Conservation (phyloP, 1,140 invertebrate genomes). For the Panulirus ornatus region DNA sequence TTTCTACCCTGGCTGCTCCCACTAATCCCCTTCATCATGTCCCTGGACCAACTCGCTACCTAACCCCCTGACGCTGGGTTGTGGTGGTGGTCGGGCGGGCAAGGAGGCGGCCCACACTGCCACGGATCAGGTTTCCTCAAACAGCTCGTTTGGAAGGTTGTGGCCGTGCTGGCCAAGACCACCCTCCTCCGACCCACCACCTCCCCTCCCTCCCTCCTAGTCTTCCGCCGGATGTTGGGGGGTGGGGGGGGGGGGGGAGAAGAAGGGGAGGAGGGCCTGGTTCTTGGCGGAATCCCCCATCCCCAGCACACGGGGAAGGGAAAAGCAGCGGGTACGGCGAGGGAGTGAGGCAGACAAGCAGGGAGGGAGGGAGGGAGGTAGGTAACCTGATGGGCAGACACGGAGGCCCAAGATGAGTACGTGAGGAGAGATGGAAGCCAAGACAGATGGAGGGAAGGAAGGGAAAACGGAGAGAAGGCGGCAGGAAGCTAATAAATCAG, state of each 20-base stretch:
- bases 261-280: neutral
- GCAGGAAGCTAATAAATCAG: neutral
- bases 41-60: too few relatives aligned
- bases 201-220: constrained; percentile 6
- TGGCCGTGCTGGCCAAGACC: neutral
- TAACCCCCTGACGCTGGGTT: too few relatives aligned
- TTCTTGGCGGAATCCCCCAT: neutral
- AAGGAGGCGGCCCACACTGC: too few relatives aligned
- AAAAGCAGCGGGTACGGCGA: neutral
- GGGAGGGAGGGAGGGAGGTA: neutral
- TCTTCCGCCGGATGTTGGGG: constrained; percentile 39
- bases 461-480: neutral
- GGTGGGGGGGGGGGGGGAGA: neutral
- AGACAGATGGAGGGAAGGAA: neutral
- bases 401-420: neutral
- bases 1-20: too few relatives aligned
- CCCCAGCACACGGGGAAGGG: neutral
- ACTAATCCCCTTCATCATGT: too few relatives aligned
- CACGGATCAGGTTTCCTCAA: neutral
- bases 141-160: neutral
- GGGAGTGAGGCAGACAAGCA: neutral
- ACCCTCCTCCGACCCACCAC: neutral
- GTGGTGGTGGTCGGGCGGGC: too few relatives aligned
- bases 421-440: neutral
- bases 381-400: neutral